Conservation (phyloP, 1,140 invertebrate species). For the Nilaparvata lugens region DNA sequence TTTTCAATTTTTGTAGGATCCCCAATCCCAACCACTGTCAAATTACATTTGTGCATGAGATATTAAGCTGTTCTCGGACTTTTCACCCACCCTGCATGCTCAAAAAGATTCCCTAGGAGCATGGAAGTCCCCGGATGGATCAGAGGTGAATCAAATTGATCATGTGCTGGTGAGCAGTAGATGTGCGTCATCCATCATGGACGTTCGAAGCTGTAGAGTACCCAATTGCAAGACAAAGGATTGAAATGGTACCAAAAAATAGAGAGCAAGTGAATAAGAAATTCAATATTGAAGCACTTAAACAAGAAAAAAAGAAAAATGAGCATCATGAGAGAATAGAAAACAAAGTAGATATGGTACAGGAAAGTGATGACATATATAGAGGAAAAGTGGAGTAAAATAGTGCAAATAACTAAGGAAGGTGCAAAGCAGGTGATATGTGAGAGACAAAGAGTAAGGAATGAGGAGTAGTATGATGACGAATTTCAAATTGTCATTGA, state of each 20-base stretch:
- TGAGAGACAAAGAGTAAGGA: too few species aligned
- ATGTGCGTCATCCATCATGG: not conserved
- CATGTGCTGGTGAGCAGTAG: not conserved
- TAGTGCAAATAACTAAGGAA: too few species aligned
- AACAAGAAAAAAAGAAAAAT: not conserved
- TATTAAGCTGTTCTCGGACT: too few species aligned
- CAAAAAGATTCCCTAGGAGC: not conserved
- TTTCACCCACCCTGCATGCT: too few species aligned
- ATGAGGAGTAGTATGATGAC: too few species aligned
- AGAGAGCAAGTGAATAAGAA: not conserved
- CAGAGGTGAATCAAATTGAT: not conserved
- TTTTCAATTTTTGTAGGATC: too few species aligned
- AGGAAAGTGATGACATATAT: not conserved
- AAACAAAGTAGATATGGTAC: not conserved
- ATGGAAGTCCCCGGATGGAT: not conserved
- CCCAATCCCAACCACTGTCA: too few species aligned
- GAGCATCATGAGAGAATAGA: not conserved
- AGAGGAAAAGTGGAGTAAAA: too few species aligned
- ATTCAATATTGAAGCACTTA: not conserved
- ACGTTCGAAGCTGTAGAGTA: not conserved
- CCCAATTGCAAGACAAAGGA: not conserved
- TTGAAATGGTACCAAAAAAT: not conserved
- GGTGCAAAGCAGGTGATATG: too few species aligned
- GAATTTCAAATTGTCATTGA: too few species aligned
- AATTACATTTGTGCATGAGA: too few species aligned